These are phyloP conservation scores for Drosophila emarginata DNA, from an alignment of 2,888 invertebrate genomes.

Conservation along the genomic window DNA sequence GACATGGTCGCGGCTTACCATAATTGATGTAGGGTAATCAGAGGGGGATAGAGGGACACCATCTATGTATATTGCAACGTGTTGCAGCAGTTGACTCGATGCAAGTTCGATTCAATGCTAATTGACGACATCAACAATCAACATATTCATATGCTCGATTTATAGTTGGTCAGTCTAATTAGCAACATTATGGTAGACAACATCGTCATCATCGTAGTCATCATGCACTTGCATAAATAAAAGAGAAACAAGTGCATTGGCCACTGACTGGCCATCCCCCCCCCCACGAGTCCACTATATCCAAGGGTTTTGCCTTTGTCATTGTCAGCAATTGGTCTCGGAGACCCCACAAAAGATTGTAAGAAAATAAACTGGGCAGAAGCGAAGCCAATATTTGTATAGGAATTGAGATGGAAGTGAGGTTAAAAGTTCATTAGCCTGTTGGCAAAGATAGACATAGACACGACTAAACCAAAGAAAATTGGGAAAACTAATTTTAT, in stretches of 20 bases:
- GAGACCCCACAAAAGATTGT: slow-evolving; percentile 27
- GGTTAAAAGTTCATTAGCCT: slow-evolving; percentile 16
- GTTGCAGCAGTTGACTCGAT: slow-evolving; percentile 40
- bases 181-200: slow-evolving; percentile 44
- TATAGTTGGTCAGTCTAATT: slow-evolving; percentile 60
- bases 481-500: background rate
- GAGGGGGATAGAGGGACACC: slow-evolving; percentile 17
- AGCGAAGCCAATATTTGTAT: slow-evolving; percentile 15
- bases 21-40: slow-evolving; percentile 50
- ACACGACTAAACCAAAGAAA: background rate
- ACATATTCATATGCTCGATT: slow-evolving; percentile 54
- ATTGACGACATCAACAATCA: slow-evolving; percentile 60
- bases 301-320: slow-evolving; percentile 59
- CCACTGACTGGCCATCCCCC: background rate
- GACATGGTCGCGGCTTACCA: slow-evolving; percentile 64
- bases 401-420: slow-evolving; percentile 4
- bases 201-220: slow-evolving; percentile 23
- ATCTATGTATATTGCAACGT: slow-evolving; percentile 39
- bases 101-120: slow-evolving; percentile 64
- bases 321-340: slow-evolving; percentile 65
- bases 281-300: background rate
- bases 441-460: background rate
- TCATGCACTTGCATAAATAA: slow-evolving; percentile 35
- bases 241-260: slow-evolving; percentile 60
- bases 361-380: slow-evolving; percentile 12